Evolutionary conservation across 2,888 invertebrate genomes (phyloP), one percentile per base, ranked within the genome.

Genomic region (Euphydryas editha): DNA sequence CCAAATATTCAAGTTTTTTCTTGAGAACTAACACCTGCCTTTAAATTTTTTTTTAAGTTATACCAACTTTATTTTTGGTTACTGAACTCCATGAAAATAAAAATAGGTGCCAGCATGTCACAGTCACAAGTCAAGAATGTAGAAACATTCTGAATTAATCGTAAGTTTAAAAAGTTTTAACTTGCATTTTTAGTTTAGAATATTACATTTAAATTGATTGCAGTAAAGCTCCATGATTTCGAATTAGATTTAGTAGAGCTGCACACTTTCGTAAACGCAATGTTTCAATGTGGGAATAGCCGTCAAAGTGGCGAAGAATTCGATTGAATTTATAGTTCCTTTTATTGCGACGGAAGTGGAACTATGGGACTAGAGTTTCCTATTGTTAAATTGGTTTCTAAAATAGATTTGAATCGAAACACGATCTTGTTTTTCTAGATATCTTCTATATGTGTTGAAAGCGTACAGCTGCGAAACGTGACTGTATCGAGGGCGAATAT

Each of bases 181-280:
- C 18, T 13, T 3, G 13, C 11, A 15, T 21, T n/a, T 17, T 60
- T 58, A 60, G 58, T 63, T 67, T 54, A 36, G 15, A 47, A 65
- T 64, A 61, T 60, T 58, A 65, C 63, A 67, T 67, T 65, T 56
- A 17, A 68, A 68, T 71, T 67, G 64, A 68, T 65, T 56, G 61
- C 68, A 58, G 60, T 62, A 58, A 62, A 60, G 62, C 51, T 39
- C 60, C 56, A 58, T 58, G 66, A 63, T 73, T 70, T 68, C 73
- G 85, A 88, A 90, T 88, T 87, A 84, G 84, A 87, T 90, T 87
- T 86, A 81, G 82, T 78, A 78, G 76, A 83, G 82, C 80, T 82
- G 84, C 81, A 83, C 79, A 82, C 78, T 83, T 81, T 75, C 72
- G 73, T 75, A 79, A 78, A 80, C 81, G 78, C 82, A 82, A 81